phyloP scores from a whole-genome alignment of 2,888 invertebrate species.

The Odontomyia ornata region DNA sequence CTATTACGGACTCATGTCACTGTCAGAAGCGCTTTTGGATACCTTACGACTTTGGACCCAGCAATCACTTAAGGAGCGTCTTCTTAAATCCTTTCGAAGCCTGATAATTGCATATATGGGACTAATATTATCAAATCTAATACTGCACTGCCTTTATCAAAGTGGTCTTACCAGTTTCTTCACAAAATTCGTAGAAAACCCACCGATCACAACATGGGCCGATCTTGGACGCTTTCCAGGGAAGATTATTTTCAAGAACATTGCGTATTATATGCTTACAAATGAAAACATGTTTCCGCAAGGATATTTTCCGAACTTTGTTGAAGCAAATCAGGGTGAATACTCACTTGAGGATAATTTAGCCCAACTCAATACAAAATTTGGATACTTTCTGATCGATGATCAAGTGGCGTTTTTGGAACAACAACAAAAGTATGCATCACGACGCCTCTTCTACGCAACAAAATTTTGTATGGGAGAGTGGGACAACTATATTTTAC shows the following conservation, averaged over 20 bases:
- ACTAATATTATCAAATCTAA: background rate
- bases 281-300: background rate
- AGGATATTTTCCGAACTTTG: background rate
- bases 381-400: background rate
- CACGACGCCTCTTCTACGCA: background rate
- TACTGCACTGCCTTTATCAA: conserved; percentile 5
- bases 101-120: background rate
- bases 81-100: background rate
- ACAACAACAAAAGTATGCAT: background rate
- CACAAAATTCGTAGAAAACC: background rate
- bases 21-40: background rate
- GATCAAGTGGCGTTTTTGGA: background rate
- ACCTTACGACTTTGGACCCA: background rate
- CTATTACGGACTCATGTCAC: background rate
- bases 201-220: background rate
- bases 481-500: background rate
- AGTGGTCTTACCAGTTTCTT: conserved; percentile 18
- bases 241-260: background rate
- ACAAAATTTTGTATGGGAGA: background rate
- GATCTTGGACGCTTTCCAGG: background rate
- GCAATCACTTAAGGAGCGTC: background rate
- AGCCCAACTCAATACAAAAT: background rate
- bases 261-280: background rate
- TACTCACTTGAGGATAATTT: background rate
- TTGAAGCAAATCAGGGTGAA: background rate